These are phyloP conservation scores for Lindbergichthys nudifrons DNA, from an alignment of 2,797 vertebrate genomes.

Conservation along the genomic window DNA sequence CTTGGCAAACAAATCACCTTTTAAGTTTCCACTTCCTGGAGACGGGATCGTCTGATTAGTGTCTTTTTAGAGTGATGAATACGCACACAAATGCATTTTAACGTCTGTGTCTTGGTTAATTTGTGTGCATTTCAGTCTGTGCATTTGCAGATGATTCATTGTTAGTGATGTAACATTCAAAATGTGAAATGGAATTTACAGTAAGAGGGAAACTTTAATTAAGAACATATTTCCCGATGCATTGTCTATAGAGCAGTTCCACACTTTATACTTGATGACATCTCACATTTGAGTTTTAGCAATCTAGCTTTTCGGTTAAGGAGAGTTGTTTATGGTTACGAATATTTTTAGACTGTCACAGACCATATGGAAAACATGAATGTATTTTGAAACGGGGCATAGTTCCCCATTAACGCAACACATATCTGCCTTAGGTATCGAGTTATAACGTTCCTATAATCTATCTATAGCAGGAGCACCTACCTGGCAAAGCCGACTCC, in stretches of 20 bases:
- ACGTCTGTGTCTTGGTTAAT: not conserved
- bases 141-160: not conserved
- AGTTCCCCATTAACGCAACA: not conserved
- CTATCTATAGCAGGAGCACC: not conserved
- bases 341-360: too few relatives aligned
- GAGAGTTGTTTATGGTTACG: too few relatives aligned
- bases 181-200: fast-evolving
- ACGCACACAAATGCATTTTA: not conserved
- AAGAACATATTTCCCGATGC: too few relatives aligned
- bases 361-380: too few relatives aligned
- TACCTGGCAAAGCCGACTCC: constrained; percentile 98
- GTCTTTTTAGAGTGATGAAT: constrained; percentile 13
- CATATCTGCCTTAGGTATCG: not conserved
- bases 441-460: not conserved
- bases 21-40: constrained; percentile 22
- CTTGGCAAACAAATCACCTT: constrained; percentile 16
- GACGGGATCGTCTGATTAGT: constrained; percentile 9
- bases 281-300: too few relatives aligned
- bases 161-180: not conserved
- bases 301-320: too few relatives aligned
- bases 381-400: too few relatives aligned
- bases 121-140: not conserved
- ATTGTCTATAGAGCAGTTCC: too few relatives aligned
- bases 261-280: too few relatives aligned
- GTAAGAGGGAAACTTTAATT: not conserved